Percentiles rank a stretch among this genome's conserved stretches.
Evolutionary conservation across 1,140 invertebrate genomes (phyloP).

Genomic region (Colletes latitarsis): DNA sequence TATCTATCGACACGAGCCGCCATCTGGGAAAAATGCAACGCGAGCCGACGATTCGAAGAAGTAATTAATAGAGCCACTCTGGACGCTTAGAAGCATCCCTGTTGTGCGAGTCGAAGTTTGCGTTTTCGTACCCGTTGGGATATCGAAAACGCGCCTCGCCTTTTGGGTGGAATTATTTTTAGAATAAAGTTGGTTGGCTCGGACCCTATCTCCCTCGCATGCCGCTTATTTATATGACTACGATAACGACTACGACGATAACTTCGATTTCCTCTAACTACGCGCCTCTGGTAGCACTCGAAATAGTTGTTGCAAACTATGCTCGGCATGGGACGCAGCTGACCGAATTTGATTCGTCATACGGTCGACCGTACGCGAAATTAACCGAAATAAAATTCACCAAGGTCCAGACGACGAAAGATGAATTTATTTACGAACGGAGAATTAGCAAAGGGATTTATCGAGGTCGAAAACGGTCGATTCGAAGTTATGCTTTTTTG

Average conservation of each 20-base stretch:
- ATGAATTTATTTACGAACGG: constrained; percentile 9
- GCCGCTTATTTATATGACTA: constrained; percentile 9
- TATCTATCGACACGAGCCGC: background rate
- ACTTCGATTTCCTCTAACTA: background rate
- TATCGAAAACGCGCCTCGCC: too few species aligned
- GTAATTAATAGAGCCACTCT: background rate
- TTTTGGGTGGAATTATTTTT: background rate
- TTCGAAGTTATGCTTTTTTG: background rate
- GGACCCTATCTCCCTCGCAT: background rate
- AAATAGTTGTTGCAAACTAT: background rate
- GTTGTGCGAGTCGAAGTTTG: too few species aligned
- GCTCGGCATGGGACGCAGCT: background rate
- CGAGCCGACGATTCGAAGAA: background rate
- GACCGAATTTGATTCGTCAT: background rate
- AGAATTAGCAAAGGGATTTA: background rate
- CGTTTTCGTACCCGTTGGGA: too few species aligned
- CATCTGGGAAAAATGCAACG: background rate
- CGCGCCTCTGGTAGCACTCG: background rate
- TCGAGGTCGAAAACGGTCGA: background rate
- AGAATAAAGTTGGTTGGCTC: background rate
- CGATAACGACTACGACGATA: constrained; percentile 13
- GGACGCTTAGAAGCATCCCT: background rate
- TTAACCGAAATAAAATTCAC: background rate
- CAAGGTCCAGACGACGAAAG: background rate
- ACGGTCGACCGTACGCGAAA: background rate